These are phyloP conservation scores for Ictidomys tridecemlineatus DNA, from an alignment of 2,113 vertebrate species.

Conservation along the genomic window DNA sequence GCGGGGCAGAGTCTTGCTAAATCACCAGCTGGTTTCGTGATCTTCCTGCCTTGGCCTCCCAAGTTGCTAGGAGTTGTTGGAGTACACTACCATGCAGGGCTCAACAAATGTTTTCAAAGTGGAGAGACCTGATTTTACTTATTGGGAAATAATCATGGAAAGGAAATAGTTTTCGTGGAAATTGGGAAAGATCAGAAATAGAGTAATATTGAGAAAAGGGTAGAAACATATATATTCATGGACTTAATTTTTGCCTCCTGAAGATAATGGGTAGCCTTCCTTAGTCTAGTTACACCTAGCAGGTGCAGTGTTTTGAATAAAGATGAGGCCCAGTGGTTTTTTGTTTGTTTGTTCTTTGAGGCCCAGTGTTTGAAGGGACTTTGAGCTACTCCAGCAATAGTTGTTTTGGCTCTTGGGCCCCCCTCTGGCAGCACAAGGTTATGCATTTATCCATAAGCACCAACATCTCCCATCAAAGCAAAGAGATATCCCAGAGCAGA, in stretches of 20 bases:
- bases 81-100: too few species aligned
- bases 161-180: slow-evolving; percentile 28
- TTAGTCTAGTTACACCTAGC: neutral
- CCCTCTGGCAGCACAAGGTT: slow-evolving; percentile 29
- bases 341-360: too few species aligned
- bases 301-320: slow-evolving; percentile 3
- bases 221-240: neutral
- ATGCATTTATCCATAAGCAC: neutral
- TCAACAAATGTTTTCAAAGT: neutral
- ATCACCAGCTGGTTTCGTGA: too few species aligned
- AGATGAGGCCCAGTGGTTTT: neutral
- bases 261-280: neutral
- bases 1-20: too few species aligned
- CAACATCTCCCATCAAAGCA: slow-evolving; percentile 29
- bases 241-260: neutral
- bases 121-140: neutral
- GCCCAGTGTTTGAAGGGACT: neutral
- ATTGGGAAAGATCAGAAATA: slow-evolving; percentile 3
- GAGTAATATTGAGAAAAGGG: neutral
- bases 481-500: slow-evolving; percentile 31
- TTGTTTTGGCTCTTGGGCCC: neutral
- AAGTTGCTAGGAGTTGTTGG: too few species aligned
- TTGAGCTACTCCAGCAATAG: neutral
- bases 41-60: too few species aligned
- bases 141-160: neutral